phyloP scores from a whole-genome alignment of 2,888 invertebrate genomes.

The Lasioglossum figueresi region DNA sequence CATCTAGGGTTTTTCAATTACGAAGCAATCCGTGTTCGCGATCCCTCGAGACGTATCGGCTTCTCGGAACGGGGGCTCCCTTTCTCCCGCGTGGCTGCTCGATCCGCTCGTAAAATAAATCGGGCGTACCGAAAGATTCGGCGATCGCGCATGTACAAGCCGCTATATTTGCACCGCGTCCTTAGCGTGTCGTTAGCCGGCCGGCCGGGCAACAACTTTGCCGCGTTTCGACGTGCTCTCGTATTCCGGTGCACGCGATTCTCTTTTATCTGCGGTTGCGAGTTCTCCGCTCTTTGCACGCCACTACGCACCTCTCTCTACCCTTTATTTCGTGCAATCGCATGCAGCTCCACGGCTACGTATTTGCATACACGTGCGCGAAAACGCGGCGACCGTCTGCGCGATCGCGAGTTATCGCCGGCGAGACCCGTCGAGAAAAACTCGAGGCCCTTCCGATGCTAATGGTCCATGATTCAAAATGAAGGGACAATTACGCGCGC shows the following conservation, averaged over 20 bases:
- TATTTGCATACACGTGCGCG: constrained; percentile 42
- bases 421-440: not conserved
- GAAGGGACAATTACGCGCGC: constrained; percentile 27
- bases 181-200: constrained; percentile 30
- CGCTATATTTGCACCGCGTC: constrained; percentile 28
- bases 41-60: constrained; percentile 27
- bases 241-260: constrained; percentile 50
- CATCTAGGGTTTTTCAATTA: constrained; percentile 17
- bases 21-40: constrained; percentile 16
- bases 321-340: constrained; percentile 42
- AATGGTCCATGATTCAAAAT: constrained; percentile 6
- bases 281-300: constrained; percentile 4
- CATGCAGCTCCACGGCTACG: not conserved
- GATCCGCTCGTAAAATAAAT: constrained; percentile 52
- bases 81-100: constrained; percentile 24
- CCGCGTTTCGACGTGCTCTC: constrained; percentile 26
- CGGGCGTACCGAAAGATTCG: constrained; percentile 39
- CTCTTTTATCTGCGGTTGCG: constrained; percentile 42
- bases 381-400: constrained; percentile 27
- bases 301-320: constrained; percentile 15
- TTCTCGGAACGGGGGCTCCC: constrained; percentile 32
- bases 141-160: constrained; percentile 20
- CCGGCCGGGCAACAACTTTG: constrained; percentile 21
- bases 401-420: not conserved
- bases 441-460: not conserved